Base-by-base conservation (phyloP, 2,113 vertebrate genomes). In the Nothoprocta perdicaria region DNA sequence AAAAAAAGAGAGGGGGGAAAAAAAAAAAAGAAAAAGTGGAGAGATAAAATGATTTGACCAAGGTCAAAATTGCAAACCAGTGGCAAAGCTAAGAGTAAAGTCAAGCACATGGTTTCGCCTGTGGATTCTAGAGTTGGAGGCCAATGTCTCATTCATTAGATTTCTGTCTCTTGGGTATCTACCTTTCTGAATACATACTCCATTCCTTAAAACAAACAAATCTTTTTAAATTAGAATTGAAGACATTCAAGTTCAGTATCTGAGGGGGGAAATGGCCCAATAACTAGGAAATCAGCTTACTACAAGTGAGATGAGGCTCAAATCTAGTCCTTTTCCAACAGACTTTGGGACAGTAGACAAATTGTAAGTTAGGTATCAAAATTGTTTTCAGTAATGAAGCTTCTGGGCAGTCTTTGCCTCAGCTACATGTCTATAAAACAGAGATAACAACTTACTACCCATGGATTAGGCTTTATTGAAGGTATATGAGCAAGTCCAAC, bases 21-120 rank as follows among this genome's bases (percentile, higher is more conserved):
- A 63, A 72, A 0, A 0, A 24, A 46, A n/a, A 9, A 2, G n/a
- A 63, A 48, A 48, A 23, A 48, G 21, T 23, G 48, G 10, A 85
- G 55, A 84, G 15, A 53, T 63, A 50, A 77, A 84, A 41, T 55
- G 0, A 86, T 66, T 82, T 66, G 16, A 88, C 57, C 22, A 71
- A 43, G 22, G 33, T 21, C 86, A 90, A 58, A 90, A 52, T 62
- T 50, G 29, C 35, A 94, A 88, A 38, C 3, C n/a, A 52, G 38
- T 12, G 9, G 43, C 9, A 85, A 80, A 84, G 23, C 9, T 16
- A 26, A 12, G 23, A 81, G 3, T 33, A 3, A 62, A 72, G 43
- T 23, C 21, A n/a, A 69, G 24, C 21, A 52, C 33, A 8, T 11
- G 6, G 60, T 53, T 86, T 68, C 31, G 65, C 43, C 52, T n/a